These are phyloP conservation scores for Pterois miles DNA, from an alignment of 2,797 vertebrate genomes.

Conservation along the genomic window DNA sequence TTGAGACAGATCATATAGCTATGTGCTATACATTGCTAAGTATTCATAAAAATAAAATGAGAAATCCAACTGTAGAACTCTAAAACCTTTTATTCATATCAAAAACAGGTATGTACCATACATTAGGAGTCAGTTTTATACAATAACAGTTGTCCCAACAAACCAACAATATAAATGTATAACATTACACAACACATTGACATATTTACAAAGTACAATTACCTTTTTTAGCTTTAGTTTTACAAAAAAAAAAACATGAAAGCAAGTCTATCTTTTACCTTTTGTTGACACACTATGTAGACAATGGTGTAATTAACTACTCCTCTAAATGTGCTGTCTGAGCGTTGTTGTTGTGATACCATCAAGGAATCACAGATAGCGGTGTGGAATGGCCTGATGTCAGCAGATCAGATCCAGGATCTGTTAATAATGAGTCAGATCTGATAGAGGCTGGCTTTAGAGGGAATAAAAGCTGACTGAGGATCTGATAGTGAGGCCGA, in stretches of 20 bases:
- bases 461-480: conserved; percentile 75
- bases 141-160: conserved; percentile 49
- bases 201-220: conserved; percentile 65
- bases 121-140: conserved; percentile 55
- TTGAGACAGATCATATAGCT: not conserved
- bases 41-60: not conserved
- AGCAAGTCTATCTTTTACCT: not conserved
- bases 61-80: conserved; percentile 25
- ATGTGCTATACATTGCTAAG: not conserved
- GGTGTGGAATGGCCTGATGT: conserved; percentile 70
- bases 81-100: conserved; percentile 76
- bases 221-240: conserved; percentile 9
- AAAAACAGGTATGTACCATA: conserved; percentile 71
- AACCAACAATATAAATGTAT: conserved; percentile 64
- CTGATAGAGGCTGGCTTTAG: conserved; percentile 65
- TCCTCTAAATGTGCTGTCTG: conserved; percentile 66
- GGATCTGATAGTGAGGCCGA: conserved; percentile 66
- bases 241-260: conserved; percentile 4
- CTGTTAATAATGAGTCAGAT: conserved; percentile 79
- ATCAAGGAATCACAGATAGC: conserved; percentile 68
- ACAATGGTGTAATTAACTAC: conserved; percentile 61
- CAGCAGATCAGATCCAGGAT: conserved; percentile 78
- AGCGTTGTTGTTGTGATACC: conserved; percentile 54
- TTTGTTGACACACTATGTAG: conserved; percentile 31
- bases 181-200: conserved; percentile 59